Evolutionary conservation across 2,113 vertebrate genomes (phyloP).

Genomic region (Galbula dea): DNA sequence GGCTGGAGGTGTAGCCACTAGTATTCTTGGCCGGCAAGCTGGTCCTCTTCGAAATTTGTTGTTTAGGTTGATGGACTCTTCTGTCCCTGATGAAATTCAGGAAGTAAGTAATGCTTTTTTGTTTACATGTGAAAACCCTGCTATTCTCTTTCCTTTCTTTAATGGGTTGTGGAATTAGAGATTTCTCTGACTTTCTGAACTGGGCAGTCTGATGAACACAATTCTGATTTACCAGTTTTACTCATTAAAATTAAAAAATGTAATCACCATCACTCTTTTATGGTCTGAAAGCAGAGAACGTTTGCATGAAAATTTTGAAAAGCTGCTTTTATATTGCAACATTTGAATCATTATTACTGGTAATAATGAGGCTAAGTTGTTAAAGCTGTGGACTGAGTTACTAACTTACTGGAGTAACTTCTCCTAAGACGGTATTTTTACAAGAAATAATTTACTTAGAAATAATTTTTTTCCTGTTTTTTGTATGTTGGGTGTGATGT

Average conservation of each 20-base stretch:
- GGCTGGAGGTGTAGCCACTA: constrained; percentile 95
- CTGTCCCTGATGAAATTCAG: constrained; percentile 97
- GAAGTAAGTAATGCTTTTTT: constrained; percentile 76
- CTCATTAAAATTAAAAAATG: background rate
- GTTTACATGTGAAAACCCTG: background rate
- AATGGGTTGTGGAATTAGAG: background rate
- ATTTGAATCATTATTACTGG: background rate
- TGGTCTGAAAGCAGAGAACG: background rate
- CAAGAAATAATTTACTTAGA: background rate
- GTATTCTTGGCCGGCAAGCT: constrained; percentile 93
- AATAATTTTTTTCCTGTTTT: background rate
- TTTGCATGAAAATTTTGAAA: background rate
- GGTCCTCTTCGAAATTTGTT: constrained; percentile 92
- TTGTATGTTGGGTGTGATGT: background rate
- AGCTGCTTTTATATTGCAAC: background rate
- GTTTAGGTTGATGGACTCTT: constrained; percentile 96
- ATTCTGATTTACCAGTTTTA: background rate
- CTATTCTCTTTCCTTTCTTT: background rate
- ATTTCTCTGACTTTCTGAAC: background rate
- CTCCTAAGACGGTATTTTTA: background rate
- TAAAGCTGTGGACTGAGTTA: background rate
- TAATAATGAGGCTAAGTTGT: background rate
- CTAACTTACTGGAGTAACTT: background rate
- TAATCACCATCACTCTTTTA: background rate
- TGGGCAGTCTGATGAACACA: accelerated